These are phyloP conservation scores for Brachyopa scutellaris DNA, from an alignment of 2,888 invertebrate genomes.

Conservation along the genomic window DNA sequence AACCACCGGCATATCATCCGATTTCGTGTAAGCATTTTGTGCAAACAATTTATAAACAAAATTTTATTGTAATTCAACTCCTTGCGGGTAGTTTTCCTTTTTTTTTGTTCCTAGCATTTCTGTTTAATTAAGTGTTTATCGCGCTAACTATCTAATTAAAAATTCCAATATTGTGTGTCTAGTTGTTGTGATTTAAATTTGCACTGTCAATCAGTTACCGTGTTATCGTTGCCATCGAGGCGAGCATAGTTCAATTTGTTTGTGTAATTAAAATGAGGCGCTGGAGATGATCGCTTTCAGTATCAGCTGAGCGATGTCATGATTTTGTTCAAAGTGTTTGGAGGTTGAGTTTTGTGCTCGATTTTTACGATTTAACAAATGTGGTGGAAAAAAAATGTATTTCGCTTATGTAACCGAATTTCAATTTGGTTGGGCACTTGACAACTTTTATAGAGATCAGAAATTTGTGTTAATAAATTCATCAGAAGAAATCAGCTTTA, in stretches of 20 bases:
- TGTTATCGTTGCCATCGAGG: neutral
- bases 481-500: neutral
- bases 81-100: too few relatives aligned
- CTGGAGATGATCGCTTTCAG: neutral
- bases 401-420: slow-evolving; percentile 23
- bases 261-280: neutral
- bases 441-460: too few relatives aligned
- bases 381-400: slow-evolving; percentile 11
- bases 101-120: neutral
- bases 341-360: too few relatives aligned
- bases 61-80: neutral
- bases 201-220: neutral
- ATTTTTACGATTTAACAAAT: too few relatives aligned
- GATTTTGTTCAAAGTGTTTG: slow-evolving; percentile 42
- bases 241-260: slow-evolving; percentile 8
- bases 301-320: slow-evolving; percentile 19
- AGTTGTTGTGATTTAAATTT: slow-evolving; percentile 2
- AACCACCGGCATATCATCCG: slow-evolving; percentile 55
- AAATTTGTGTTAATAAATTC: too few relatives aligned
- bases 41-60: slow-evolving; percentile 5
- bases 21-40: slow-evolving; percentile 60
- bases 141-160: neutral
- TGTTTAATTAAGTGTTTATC: neutral
- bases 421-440: too few relatives aligned
- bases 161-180: slow-evolving; percentile 3